Evolutionary conservation across 1,140 invertebrate genomes (phyloP), one percentile per base, ranked within the genome.

Genomic region (Hirudo medicinalis): DNA sequence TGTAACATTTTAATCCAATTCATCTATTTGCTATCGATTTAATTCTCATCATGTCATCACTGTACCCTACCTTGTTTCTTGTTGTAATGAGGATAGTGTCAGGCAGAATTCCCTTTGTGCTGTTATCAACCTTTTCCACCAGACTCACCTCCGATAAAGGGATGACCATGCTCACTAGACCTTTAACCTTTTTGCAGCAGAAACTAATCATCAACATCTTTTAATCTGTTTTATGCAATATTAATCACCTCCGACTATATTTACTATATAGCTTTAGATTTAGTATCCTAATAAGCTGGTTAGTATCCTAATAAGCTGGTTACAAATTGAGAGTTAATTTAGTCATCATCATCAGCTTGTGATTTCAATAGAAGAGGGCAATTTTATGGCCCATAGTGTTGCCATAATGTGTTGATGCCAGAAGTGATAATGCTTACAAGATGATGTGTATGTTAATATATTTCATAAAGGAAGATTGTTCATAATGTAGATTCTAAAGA

Each of bases 1-100:
- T 2, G 6, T 36, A 6, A 36, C 6, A 20, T n/a, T 3, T 3
- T 25, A n/a, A 57, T n/a, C 9, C 54, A 63, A 22, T 11, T 22
- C 22, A 22, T 32, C 11, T 25, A 25, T 13, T 27, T 11, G 15
- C 57, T 32, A 63, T 8, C 17, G 22, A 63, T 25, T 25, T 13
- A 63, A 13, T 32, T 32, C 3, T 63, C 57, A 22, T 25, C 9
- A 22, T 32, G 15, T 25, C 20, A 0, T 11, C 9, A 63, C 3
- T 15, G 19, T 2, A 5, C 54, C 70, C 13, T 71, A 80, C 87
- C 82, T 89, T 88, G 69, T 88, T 85, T 72, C 83, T 84, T 0
- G 90, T 91, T 8, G 89, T 91, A 22, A 97, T 86, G n/a, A 92
- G 85, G 72, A 97, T 88, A 11, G 89, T 88, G 78, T 90, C 88